These are phyloP conservation scores for Scalopus aquaticus DNA, from an alignment of 2,113 vertebrate species.

Conservation along the genomic window DNA sequence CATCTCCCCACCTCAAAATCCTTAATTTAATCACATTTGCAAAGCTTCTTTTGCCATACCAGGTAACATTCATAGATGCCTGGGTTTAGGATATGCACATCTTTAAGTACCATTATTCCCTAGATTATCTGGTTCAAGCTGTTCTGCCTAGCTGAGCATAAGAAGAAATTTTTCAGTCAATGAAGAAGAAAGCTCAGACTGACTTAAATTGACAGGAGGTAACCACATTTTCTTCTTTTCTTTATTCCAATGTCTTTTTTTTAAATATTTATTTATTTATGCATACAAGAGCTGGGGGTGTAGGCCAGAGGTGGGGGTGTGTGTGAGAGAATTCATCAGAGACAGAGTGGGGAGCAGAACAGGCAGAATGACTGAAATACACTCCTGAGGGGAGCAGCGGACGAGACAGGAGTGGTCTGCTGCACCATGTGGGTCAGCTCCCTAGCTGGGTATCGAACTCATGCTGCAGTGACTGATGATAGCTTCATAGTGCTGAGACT, in stretches of 20 bases:
- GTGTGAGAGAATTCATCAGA: too few relatives aligned
- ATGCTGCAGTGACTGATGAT: too few relatives aligned
- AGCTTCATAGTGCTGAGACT: too few relatives aligned
- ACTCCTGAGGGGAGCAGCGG: too few relatives aligned
- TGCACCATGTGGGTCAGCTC: too few relatives aligned
- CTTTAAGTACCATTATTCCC: neutral
- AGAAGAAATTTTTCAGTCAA: neutral
- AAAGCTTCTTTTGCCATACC: neutral
- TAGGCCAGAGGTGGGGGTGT: too few relatives aligned
- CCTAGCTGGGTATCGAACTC: too few relatives aligned
- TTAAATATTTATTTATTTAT: too few relatives aligned
- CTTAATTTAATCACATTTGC: neutral
- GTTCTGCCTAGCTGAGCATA: neutral
- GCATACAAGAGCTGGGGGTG: too few relatives aligned
- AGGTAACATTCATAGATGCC: neutral
- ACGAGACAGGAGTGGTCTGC: too few relatives aligned
- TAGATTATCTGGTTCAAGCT: neutral
- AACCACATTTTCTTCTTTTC: neutral
- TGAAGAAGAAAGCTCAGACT: neutral
- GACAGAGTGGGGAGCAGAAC: too few relatives aligned
- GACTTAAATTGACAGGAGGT: neutral
- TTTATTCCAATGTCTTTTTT: neutral
- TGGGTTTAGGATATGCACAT: neutral
- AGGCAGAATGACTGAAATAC: too few relatives aligned
- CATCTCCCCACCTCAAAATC: neutral